Evolutionary conservation across 2,113 vertebrate species (phyloP).

Genomic region (Passerina amoena): DNA sequence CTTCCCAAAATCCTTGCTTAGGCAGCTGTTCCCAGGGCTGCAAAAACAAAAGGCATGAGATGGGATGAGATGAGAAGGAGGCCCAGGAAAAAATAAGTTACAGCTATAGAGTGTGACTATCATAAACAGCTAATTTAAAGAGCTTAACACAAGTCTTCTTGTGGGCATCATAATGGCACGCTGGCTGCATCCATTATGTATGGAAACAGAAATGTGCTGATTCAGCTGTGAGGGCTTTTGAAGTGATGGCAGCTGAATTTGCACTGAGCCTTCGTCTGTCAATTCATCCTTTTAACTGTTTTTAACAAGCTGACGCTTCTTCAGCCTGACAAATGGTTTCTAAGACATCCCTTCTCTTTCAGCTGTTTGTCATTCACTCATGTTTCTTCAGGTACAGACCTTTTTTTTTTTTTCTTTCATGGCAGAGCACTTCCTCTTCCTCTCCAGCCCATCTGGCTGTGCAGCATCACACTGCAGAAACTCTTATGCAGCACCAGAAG

Average conservation of each 20-base stretch:
- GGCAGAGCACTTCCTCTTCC: not conserved
- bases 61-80: not conserved
- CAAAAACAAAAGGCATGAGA: not conserved
- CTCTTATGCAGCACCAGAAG: conserved; percentile 10
- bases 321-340: conserved; percentile 25
- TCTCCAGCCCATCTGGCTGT: not conserved
- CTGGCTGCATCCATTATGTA: conserved; percentile 3
- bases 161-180: not conserved
- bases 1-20: not conserved
- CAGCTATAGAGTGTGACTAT: not conserved
- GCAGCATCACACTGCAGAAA: conserved; percentile 27
- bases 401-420: not conserved
- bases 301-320: conserved; percentile 1
- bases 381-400: not conserved
- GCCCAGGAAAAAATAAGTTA: not conserved
- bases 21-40: not conserved
- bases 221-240: conserved; percentile 30
- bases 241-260: conserved; percentile 34
- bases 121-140: not conserved
- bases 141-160: not conserved
- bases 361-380: conserved; percentile 14
- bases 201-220: conserved; percentile 21
- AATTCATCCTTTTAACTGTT: conserved; percentile 27
- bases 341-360: conserved; percentile 20
- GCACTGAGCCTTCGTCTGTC: conserved; percentile 7